A percentile compares a stretch with the other conserved stretches of the same genome.
phyloP scores from a whole-genome alignment of 2,797 vertebrate species.

The Aeoliscus strigatus region DNA sequence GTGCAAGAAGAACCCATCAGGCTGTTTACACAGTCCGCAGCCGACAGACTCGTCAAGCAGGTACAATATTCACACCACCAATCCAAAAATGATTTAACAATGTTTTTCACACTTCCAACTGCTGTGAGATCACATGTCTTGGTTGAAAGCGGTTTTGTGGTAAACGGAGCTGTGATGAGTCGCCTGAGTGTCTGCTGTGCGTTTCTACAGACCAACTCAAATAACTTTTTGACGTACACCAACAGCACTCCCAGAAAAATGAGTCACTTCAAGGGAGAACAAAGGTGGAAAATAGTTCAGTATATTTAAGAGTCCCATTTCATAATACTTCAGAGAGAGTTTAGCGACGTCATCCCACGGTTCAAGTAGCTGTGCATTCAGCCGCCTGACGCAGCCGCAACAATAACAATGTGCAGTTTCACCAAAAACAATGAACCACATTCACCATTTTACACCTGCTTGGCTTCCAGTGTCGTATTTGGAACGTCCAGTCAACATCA shows the following conservation, averaged over 20 bases:
- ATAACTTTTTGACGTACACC: constrained; percentile 9
- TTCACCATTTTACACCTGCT: no score
- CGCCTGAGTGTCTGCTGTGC: neutral
- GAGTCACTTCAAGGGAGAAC: constrained; percentile 29
- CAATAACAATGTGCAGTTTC: no score
- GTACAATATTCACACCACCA: no score
- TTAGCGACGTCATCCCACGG: no score
- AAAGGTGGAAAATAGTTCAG: neutral
- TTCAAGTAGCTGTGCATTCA: neutral
- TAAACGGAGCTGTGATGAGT: neutral
- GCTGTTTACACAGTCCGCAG: constrained; percentile 50
- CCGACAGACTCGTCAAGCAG: constrained; percentile 58
- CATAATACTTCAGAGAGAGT: no score
- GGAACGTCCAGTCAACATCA: constrained; percentile 68
- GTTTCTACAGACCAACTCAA: constrained; percentile 5
- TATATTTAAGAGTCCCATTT: no score
- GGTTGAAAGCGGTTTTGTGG: neutral
- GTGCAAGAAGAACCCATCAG: constrained; percentile 64
- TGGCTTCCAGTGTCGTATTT: constrained; percentile 57
- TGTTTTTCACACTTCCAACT: neutral
- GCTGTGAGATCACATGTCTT: neutral
- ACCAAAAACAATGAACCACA: no score
- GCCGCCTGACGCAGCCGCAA: no score
- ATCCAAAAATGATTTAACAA: no score
- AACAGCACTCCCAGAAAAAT: constrained; percentile 15